Percentiles rank a stretch among this genome's conserved stretches.
These are phyloP conservation scores for Drosophila mulleri DNA, from an alignment of 2,888 invertebrate genomes.

Conservation along the genomic window DNA sequence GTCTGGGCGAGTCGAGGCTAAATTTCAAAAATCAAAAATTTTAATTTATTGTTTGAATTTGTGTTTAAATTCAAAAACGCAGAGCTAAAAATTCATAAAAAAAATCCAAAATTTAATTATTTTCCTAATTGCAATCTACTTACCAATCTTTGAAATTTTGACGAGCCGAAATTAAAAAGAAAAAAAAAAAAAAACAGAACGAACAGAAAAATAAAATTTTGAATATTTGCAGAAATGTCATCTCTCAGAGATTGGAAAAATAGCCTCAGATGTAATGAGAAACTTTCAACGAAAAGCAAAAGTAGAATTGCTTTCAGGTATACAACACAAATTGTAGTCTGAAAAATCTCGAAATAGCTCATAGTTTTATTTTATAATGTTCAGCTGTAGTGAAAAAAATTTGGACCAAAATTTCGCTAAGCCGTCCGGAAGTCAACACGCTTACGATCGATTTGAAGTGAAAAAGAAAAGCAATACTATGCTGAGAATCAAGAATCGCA, in stretches of 20 bases:
- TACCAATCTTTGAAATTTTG: slow-evolving; percentile 1
- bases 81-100: not conserved
- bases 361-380: not conserved
- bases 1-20: not conserved
- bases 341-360: not conserved
- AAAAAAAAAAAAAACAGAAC: not conserved
- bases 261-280: not conserved
- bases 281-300: slow-evolving; percentile 16
- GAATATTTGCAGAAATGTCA: not conserved
- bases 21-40: not conserved
- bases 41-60: slow-evolving; percentile 1
- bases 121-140: not conserved
- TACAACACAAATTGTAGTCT: not conserved
- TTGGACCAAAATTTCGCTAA: slow-evolving; percentile 1
- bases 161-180: not conserved
- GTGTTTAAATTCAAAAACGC: slow-evolving; percentile 31
- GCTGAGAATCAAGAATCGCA: slow-evolving; percentile 1
- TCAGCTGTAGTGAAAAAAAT: slow-evolving; percentile 8
- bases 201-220: not conserved
- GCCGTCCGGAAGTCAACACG: not conserved
- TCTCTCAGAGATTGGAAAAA: not conserved
- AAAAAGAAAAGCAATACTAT: not conserved
- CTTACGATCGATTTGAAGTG: not conserved
- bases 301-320: slow-evolving; percentile 10
- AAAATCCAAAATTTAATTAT: not conserved